Percentiles rank a stretch among this genome's conserved stretches.
phyloP scores from a whole-genome alignment of 2,113 vertebrate species.

The Poecile atricapillus region DNA sequence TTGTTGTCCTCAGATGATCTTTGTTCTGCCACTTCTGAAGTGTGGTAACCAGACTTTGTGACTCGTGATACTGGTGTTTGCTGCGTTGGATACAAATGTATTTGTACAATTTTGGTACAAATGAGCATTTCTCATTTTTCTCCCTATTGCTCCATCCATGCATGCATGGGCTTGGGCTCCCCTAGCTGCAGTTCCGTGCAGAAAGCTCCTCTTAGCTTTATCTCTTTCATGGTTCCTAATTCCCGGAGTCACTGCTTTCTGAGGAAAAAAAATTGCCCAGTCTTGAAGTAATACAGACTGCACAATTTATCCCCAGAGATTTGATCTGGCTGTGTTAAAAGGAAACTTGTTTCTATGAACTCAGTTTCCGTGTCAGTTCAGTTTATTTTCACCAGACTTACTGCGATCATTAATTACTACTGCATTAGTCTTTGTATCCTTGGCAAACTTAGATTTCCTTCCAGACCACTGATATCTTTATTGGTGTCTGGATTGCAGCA shows the following conservation, averaged over 20 bases:
- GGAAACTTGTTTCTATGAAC: not conserved
- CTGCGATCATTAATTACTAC: not conserved
- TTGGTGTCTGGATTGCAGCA: not conserved
- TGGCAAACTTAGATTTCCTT: constrained; percentile 11
- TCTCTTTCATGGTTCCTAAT: not conserved
- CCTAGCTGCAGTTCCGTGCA: not conserved
- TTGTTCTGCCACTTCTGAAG: not conserved
- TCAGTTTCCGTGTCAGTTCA: not conserved
- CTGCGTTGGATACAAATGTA: not conserved
- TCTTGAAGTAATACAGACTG: not conserved
- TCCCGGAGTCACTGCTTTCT: not conserved
- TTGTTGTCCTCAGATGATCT: not conserved
- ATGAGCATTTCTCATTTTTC: not conserved
- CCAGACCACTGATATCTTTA: not conserved
- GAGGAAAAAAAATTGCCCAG: not conserved
- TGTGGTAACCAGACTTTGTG: not conserved
- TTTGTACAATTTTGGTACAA: not conserved
- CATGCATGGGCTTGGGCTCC: not conserved
- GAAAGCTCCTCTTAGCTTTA: not conserved
- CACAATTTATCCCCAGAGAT: not conserved
- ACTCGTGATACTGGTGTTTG: not conserved
- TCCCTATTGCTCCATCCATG: rapidly evolving
- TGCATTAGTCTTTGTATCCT: not conserved
- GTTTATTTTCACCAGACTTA: not conserved
- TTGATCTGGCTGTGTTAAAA: not conserved